phyloP scores from a whole-genome alignment of 2,888 invertebrate species.

The Carterocephalus palaemon region DNA sequence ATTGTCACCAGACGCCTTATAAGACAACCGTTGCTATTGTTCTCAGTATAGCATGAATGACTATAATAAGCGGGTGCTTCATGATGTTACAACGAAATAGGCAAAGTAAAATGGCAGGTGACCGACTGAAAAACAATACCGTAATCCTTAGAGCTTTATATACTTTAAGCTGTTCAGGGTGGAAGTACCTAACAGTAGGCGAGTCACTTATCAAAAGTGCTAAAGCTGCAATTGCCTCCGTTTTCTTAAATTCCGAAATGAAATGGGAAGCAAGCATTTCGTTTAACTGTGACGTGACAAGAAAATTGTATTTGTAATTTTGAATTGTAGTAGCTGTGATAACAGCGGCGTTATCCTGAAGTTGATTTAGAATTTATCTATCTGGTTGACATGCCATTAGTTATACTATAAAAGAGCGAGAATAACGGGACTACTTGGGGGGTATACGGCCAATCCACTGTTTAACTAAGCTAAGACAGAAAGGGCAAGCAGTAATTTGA shows the following conservation, averaged over 20 bases:
- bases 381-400: no score
- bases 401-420: slow-evolving; percentile 1
- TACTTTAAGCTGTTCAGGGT: no score
- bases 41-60: slow-evolving; percentile 22
- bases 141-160: slow-evolving; percentile 5
- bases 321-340: no score
- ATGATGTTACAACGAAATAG: slow-evolving; percentile 24
- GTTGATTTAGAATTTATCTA: no score
- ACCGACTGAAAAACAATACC: slow-evolving; percentile 23
- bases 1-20: slow-evolving; percentile 23
- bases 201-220: no score
- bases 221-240: no score
- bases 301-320: no score
- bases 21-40: slow-evolving; percentile 18
- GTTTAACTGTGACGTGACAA: no score
- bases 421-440: slow-evolving; percentile 10
- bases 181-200: no score
- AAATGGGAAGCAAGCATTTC: no score
- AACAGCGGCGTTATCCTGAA: no score
- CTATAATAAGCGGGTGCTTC: slow-evolving; percentile 19
- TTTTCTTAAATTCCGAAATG: no score
- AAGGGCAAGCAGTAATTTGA: slow-evolving; percentile 22
- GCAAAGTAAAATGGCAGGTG: slow-evolving; percentile 24
- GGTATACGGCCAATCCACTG: slow-evolving; percentile 17
- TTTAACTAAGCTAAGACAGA: slow-evolving; percentile 10